A percentile compares a stretch with the other conserved stretches of the same genome.
Evolutionary conservation across 2,888 invertebrate genomes (phyloP).

Genomic region (Carabus problematicus): DNA sequence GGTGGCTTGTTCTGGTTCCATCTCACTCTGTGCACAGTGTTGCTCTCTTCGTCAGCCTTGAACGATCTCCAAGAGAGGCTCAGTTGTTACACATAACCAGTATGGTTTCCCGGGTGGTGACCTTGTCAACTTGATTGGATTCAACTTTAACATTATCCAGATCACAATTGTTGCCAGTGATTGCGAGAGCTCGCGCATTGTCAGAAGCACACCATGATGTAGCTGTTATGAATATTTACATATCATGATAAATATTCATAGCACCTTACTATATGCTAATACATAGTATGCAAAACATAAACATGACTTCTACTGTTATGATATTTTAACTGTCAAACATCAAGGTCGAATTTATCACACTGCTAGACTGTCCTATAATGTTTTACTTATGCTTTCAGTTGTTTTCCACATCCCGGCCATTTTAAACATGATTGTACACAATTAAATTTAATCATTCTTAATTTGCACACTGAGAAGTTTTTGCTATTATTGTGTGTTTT

Average conservation of each 20-base stretch:
- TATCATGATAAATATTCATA: too few relatives aligned
- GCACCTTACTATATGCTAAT: too few relatives aligned
- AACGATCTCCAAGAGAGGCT: conserved; percentile 6
- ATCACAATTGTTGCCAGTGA: conserved; percentile 1
- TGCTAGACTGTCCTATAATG: too few relatives aligned
- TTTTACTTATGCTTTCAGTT: too few relatives aligned
- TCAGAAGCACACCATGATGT: neutral
- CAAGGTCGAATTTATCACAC: too few relatives aligned
- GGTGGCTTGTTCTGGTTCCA: conserved; percentile 14
- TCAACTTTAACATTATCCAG: conserved; percentile 36
- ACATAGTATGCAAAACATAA: too few relatives aligned
- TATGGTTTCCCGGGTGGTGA: conserved; percentile 33
- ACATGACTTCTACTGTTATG: too few relatives aligned
- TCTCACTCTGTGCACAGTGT: neutral
- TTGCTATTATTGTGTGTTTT: neutral
- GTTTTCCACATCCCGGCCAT: too few relatives aligned
- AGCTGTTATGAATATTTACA: conserved; percentile 11
- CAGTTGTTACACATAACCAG: conserved; percentile 32
- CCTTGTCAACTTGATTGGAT: conserved; percentile 37
- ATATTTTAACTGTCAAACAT: too few relatives aligned
- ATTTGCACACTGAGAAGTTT: neutral
- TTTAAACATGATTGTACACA: too few relatives aligned
- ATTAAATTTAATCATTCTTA: too few relatives aligned
- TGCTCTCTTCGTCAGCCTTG: neutral
- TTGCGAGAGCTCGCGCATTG: too few relatives aligned